These are phyloP conservation scores for Oryzias sinensis DNA, from an alignment of 2,797 vertebrate genomes.

Conservation along the genomic window DNA sequence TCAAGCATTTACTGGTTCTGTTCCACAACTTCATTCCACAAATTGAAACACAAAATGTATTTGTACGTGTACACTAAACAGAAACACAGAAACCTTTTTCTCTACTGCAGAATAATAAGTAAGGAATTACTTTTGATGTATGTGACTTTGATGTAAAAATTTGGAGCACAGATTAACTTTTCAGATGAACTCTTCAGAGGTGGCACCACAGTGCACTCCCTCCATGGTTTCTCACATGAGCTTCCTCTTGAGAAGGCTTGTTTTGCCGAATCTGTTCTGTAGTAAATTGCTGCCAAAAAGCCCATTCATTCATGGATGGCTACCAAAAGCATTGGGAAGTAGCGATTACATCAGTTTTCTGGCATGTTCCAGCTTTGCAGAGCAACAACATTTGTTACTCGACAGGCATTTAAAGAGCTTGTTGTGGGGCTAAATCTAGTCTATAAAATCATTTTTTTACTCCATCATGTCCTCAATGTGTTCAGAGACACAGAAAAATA, in stretches of 20 bases:
- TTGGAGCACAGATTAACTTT: conserved; percentile 1
- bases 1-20: too few relatives aligned
- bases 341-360: conserved; percentile 22
- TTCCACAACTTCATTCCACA: too few relatives aligned
- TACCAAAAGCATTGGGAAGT: conserved; percentile 6
- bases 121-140: conserved; percentile 14
- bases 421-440: conserved; percentile 24
- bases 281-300: conserved; percentile 20
- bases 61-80: too few relatives aligned
- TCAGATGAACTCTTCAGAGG: conserved; percentile 2
- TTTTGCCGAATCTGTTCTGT: conserved; percentile 19
- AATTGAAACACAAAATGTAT: too few relatives aligned
- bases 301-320: conserved; percentile 23
- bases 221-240: conserved; percentile 33
- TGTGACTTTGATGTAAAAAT: conserved; percentile 43
- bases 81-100: too few relatives aligned
- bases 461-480: conserved; percentile 66
- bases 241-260: conserved; percentile 15
- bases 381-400: conserved; percentile 23
- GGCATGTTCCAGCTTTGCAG: conserved; percentile 17
- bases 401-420: conserved; percentile 16
- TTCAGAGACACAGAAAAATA: conserved; percentile 68
- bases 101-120: not conserved
- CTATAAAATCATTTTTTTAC: conserved; percentile 56
- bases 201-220: conserved; percentile 25